phyloP scores from a whole-genome alignment of 1,140 invertebrate species.

The Penaeus vannamei region DNA sequence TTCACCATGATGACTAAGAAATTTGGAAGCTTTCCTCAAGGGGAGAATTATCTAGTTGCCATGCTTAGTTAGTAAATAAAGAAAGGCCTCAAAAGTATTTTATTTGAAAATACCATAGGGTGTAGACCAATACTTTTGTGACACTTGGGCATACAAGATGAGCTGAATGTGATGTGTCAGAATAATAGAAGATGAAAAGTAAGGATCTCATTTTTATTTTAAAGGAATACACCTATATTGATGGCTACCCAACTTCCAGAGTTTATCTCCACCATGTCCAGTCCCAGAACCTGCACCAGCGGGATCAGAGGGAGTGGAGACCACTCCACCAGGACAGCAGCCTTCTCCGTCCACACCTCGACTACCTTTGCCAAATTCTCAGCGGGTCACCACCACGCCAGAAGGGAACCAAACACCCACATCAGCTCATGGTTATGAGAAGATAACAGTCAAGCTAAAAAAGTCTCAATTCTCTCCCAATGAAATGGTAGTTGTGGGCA shows the following conservation, averaged over 20 bases:
- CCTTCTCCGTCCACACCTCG: slow-evolving; percentile 8
- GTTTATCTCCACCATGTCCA: slow-evolving; percentile 27
- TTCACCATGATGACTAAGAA: no score
- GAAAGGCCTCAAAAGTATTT: no score
- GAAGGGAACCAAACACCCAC: background rate
- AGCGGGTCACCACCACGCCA: background rate
- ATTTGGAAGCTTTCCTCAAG: no score
- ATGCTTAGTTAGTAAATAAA: no score
- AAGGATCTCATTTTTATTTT: background rate
- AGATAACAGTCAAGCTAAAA: slow-evolving; percentile 65
- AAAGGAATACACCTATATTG: background rate
- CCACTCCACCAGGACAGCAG: slow-evolving; percentile 12
- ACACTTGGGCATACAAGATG: no score
- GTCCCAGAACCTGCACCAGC: slow-evolving; percentile 29
- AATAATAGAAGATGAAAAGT: no score
- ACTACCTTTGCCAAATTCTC: slow-evolving; percentile 10
- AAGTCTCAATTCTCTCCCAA: slow-evolving; percentile 67
- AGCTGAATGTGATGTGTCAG: background rate
- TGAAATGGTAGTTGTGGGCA: slow-evolving; percentile 68
- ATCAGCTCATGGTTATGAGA: slow-evolving; percentile 42
- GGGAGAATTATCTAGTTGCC: no score
- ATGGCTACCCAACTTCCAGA: background rate
- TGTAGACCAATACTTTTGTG: no score
- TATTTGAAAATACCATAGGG: background rate
- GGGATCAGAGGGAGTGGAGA: background rate